A percentile compares a stretch with the other conserved stretches of the same genome.
These are phyloP conservation scores for Hermaeophaga mercurialis DNA, from an alignment of 2,888 invertebrate genomes.

Conservation along the genomic window DNA sequence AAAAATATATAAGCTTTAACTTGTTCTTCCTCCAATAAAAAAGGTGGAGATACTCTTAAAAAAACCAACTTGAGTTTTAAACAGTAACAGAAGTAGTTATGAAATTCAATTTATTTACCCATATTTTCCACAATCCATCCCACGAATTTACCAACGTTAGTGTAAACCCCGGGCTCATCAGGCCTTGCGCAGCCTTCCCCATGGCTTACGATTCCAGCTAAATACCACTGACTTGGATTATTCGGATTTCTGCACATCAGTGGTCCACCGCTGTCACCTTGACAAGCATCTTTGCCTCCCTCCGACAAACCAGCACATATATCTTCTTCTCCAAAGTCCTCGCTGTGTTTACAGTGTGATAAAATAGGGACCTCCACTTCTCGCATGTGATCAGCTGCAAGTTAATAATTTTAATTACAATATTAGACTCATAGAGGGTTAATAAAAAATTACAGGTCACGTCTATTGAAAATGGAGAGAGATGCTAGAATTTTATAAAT, in stretches of 20 bases:
- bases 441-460: too few species aligned
- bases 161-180: constrained; percentile 82
- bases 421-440: too few species aligned
- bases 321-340: constrained; percentile 69
- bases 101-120: constrained; percentile 52
- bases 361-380: constrained; percentile 80
- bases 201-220: constrained; percentile 85
- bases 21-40: too few species aligned
- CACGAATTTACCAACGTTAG: constrained; percentile 74
- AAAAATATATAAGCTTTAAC: too few species aligned
- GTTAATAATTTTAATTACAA: too few species aligned
- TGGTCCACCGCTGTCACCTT: constrained; percentile 86
- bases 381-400: constrained; percentile 76
- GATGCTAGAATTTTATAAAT: too few species aligned
- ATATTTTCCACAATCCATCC: constrained; percentile 73
- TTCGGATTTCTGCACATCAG: constrained; percentile 76
- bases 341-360: constrained; percentile 66
- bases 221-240: constrained; percentile 73
- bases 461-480: too few species aligned
- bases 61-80: too few species aligned
- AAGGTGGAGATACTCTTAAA: too few species aligned
- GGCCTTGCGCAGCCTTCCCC: constrained; percentile 85
- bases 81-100: too few species aligned
- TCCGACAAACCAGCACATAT: constrained; percentile 74
- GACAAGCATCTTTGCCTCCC: constrained; percentile 85